Conservation (phyloP, 2,888 invertebrate species). For the Caenorhabditis sp. region DNA sequence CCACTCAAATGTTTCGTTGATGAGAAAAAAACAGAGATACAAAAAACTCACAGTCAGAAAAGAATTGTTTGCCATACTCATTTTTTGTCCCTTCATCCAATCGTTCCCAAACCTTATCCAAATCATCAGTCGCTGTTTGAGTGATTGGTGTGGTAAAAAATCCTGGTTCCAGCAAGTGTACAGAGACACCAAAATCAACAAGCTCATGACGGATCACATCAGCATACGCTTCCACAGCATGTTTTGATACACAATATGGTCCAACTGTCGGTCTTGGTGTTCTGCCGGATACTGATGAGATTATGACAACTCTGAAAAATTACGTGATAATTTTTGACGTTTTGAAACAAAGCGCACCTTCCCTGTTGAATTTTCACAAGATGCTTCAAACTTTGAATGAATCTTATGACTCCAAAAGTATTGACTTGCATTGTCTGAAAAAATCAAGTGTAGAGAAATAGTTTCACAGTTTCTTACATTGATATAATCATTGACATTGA, state of each 20-base stretch:
- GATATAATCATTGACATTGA: conserved; percentile 68
- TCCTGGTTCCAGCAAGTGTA: conserved; percentile 64
- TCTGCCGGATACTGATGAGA: conserved; percentile 71
- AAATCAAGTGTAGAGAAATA: background rate
- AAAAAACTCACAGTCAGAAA: conserved; percentile 40
- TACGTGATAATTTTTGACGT: too few species aligned
- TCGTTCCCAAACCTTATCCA: conserved; percentile 48
- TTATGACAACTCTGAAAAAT: conserved; percentile 70
- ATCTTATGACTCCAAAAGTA: conserved; percentile 70
- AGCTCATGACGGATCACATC: conserved; percentile 64
- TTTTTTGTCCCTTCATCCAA: conserved; percentile 34
- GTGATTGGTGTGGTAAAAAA: conserved; percentile 64
- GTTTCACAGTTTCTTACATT: conserved; percentile 28
- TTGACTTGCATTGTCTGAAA: conserved; percentile 62
- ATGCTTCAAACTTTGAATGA: conserved; percentile 59
- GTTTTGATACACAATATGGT: conserved; percentile 65
- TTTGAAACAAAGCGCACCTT: too few species aligned
- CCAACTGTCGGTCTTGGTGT: conserved; percentile 66
- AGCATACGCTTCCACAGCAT: conserved; percentile 64
- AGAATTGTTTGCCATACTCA: conserved; percentile 49
- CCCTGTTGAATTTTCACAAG: conserved; percentile 53
- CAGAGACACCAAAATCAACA: conserved; percentile 56
- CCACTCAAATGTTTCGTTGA: too few species aligned
- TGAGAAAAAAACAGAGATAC: background rate
- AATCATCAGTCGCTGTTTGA: conserved; percentile 51